Percentiles rank a stretch among this genome's conserved stretches.
Conservation (phyloP, 1,140 invertebrate genomes). For the Conus betulinus region DNA sequence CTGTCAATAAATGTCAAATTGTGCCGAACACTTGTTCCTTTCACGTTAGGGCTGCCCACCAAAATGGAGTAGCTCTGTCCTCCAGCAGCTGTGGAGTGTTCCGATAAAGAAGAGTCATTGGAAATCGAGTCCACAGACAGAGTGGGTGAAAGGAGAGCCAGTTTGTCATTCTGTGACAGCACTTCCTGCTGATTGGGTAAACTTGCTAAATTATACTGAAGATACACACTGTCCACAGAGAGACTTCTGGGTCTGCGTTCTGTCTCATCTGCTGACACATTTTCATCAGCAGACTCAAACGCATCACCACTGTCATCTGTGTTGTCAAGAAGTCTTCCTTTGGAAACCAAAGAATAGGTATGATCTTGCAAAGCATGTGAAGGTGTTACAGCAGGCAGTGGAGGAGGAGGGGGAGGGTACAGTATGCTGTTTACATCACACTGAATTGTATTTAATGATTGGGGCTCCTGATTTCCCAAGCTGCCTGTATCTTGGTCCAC, state of each 20-base stretch:
- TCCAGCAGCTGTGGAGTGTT: slow-evolving; percentile 7
- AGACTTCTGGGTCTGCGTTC: slow-evolving; percentile 46
- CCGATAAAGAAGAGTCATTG: slow-evolving; percentile 31
- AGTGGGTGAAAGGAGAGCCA: slow-evolving; percentile 37
- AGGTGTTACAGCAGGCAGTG: background rate
- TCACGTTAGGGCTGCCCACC: background rate
- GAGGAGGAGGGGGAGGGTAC: slow-evolving; percentile 7
- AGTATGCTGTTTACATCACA: background rate
- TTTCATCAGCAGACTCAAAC: slow-evolving; percentile 37
- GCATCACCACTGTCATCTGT: slow-evolving; percentile 38
- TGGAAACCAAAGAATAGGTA: slow-evolving; percentile 33
- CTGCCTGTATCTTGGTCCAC: slow-evolving; percentile 17
- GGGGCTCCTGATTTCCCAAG: slow-evolving; percentile 14
- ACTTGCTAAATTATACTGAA: slow-evolving; percentile 40
- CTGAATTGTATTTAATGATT: background rate
- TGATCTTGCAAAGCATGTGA: slow-evolving; percentile 34
- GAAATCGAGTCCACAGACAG: slow-evolving; percentile 39
- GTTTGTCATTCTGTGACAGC: slow-evolving; percentile 16
- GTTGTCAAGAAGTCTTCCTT: background rate
- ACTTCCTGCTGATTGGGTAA: slow-evolving; percentile 61
- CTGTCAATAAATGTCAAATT: background rate
- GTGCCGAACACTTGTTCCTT: background rate
- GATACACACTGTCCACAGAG: slow-evolving; percentile 48
- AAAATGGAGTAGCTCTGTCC: slow-evolving; percentile 27
- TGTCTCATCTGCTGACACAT: slow-evolving; percentile 41